Conservation (phyloP, 2,888 invertebrate species). For the Agrochola lota region DNA sequence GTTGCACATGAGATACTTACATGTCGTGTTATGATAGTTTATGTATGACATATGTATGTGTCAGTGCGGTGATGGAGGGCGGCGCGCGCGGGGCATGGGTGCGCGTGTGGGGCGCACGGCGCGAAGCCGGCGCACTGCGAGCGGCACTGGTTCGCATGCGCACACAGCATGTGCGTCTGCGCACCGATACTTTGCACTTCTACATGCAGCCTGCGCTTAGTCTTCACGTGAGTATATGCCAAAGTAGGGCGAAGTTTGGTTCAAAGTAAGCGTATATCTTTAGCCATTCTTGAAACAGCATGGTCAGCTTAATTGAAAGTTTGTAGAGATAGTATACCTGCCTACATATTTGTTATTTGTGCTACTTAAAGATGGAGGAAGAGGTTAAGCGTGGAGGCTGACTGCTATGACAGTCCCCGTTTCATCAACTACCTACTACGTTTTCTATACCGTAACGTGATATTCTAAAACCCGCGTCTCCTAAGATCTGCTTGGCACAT, state of each 20-base stretch:
- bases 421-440: background rate
- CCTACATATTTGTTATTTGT: constrained; percentile 2
- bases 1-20: background rate
- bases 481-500: background rate
- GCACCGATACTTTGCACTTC: constrained; percentile 89
- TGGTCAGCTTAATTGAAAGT: constrained; percentile 31
- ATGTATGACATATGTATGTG: background rate
- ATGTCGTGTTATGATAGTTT: background rate
- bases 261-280: background rate
- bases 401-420: no score
- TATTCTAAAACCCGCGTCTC: no score
- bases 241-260: background rate
- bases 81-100: constrained; percentile 81
- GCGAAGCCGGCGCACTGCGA: constrained; percentile 81
- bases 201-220: constrained; percentile 93
- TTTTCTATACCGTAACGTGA: background rate
- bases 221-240: constrained; percentile 90
- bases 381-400: background rate
- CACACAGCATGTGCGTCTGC: constrained; percentile 71
- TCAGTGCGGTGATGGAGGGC: constrained; percentile 75
- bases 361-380: background rate
- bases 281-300: constrained; percentile 21
- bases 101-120: constrained; percentile 83
- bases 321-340: background rate
- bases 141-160: constrained; percentile 80